phyloP scores from a whole-genome alignment of 2,888 invertebrate genomes.

The Agrypnus murinus region DNA sequence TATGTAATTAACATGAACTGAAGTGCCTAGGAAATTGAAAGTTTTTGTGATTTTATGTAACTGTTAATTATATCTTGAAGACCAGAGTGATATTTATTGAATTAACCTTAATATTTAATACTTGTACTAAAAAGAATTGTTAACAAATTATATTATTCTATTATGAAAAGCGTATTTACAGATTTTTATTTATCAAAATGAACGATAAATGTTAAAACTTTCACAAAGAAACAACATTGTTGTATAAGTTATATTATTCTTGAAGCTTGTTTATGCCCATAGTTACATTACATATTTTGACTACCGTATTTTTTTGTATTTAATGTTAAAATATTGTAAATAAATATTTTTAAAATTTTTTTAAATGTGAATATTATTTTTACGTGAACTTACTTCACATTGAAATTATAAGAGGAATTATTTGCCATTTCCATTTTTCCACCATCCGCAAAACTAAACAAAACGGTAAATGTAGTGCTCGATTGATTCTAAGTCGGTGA shows the following conservation, averaged over 20 bases:
- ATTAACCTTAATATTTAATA: background rate
- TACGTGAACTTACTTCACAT: too few relatives aligned
- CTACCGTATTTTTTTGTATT: slow-evolving; percentile 18
- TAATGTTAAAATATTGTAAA: slow-evolving; percentile 28
- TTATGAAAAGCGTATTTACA: background rate
- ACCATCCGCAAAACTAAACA: too few relatives aligned
- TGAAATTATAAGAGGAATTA: too few relatives aligned
- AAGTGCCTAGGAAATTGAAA: too few relatives aligned
- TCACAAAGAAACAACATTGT: slow-evolving; percentile 4
- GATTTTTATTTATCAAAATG: too few relatives aligned
- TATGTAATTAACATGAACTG: too few relatives aligned
- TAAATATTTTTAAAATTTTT: slow-evolving; percentile 27
- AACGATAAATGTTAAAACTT: background rate
- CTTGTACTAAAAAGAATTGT: background rate
- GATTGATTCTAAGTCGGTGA: too few relatives aligned
- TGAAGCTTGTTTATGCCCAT: slow-evolving; percentile 23
- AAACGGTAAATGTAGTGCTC: too few relatives aligned
- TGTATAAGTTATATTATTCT: slow-evolving; percentile 12
- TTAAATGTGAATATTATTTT: background rate
- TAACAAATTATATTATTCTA: background rate
- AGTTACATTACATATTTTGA: slow-evolving; percentile 9
- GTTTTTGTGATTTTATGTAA: too few relatives aligned
- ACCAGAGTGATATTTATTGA: slow-evolving; percentile 1
- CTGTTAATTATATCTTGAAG: too few relatives aligned
- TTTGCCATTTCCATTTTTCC: too few relatives aligned